A percentile compares a stretch with the other conserved stretches of the same genome.
phyloP scores from a whole-genome alignment of 2,113 vertebrate species.

The Ifrita kowaldi region DNA sequence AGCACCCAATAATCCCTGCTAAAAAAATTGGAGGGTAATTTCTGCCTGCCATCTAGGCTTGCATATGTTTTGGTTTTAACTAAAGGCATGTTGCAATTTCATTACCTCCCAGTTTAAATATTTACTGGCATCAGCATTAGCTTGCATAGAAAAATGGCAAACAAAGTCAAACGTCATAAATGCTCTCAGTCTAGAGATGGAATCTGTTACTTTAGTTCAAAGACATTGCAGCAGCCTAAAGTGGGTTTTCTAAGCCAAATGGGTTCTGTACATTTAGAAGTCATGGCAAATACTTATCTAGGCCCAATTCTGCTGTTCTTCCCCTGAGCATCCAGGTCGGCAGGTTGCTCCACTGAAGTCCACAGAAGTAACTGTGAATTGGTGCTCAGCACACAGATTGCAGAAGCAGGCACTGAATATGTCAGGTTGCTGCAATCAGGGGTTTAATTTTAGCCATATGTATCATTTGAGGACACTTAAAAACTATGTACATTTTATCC shows the following conservation, averaged over 20 bases:
- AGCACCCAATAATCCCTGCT: background rate
- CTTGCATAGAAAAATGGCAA: conserved; percentile 46
- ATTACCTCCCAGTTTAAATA: conserved; percentile 47
- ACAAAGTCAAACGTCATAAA: conserved; percentile 47
- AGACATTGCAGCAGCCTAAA: background rate
- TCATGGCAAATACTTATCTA: conserved; percentile 17
- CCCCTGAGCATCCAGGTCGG: background rate
- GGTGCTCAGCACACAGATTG: background rate
- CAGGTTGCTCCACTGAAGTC: background rate
- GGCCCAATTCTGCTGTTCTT: background rate
- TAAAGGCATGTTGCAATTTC: conserved; percentile 31
- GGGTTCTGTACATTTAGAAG: conserved; percentile 15
- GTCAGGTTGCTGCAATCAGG: conserved; percentile 33
- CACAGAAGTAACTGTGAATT: background rate
- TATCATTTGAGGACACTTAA: conserved; percentile 3
- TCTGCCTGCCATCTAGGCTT: conserved; percentile 10
- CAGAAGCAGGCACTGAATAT: background rate
- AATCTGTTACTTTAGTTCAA: conserved; percentile 19
- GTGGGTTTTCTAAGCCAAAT: conserved; percentile 28
- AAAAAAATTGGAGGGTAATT: conserved; percentile 2
- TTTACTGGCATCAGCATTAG: conserved; percentile 48
- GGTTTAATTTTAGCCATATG: conserved; percentile 56
- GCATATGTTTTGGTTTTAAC: conserved; percentile 28
- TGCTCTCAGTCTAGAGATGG: conserved; percentile 17
- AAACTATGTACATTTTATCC: background rate